These are phyloP conservation scores for Streptopelia turtur DNA, from an alignment of 2,797 vertebrate species.

Conservation along the genomic window DNA sequence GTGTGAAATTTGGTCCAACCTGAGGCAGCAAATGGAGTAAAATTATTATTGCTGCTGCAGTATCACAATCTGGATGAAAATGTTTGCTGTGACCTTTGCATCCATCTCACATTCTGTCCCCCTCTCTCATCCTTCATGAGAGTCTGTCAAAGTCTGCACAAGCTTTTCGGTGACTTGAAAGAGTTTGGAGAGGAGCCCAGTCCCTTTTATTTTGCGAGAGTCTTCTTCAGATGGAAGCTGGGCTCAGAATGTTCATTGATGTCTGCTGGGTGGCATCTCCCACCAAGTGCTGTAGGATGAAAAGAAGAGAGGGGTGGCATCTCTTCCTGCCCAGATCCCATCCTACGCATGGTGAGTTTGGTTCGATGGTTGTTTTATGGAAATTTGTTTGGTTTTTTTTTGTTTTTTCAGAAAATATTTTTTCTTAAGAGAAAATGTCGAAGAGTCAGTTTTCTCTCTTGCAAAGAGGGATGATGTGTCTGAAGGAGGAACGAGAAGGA, in stretches of 20 bases:
- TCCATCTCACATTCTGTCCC: background rate
- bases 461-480: no score
- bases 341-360: background rate
- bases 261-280: background rate
- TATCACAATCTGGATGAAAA: background rate
- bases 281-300: accelerated
- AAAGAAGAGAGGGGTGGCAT: background rate
- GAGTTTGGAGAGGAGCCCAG: background rate
- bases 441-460: no score
- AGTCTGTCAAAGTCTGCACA: background rate
- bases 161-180: background rate
- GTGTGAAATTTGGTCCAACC: background rate
- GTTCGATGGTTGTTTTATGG: background rate
- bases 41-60: accelerated
- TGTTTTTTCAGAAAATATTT: no score
- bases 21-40: background rate
- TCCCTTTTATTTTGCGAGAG: background rate
- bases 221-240: background rate
- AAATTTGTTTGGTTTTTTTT: background rate
- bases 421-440: no score
- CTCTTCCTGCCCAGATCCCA: background rate
- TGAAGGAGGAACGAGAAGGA: no score
- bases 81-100: accelerated
- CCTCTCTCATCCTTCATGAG: accelerated
- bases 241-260: background rate